Base-by-base conservation (phyloP, 2,113 vertebrate genomes). In the Cinclus mexicanus region DNA sequence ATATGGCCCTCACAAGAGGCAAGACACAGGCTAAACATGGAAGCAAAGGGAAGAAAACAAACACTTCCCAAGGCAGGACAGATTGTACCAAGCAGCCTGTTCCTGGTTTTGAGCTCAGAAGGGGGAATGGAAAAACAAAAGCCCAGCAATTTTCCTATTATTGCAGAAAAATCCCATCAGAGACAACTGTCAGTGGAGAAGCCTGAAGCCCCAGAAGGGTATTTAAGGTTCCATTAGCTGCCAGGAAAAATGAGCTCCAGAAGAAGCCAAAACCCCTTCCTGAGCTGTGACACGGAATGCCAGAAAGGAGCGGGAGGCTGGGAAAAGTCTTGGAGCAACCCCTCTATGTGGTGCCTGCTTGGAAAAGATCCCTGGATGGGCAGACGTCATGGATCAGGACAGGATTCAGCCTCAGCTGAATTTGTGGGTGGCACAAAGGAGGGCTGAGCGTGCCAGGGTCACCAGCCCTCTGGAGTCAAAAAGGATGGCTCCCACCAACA, bases 211-310 rank as follows among this genome's bases (percentile, higher is more conserved):
- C 79, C 95, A 70, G 8, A 31, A 67, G 93, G 68, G 85, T 60
- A 56, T 94, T 97, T 94, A 91, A 94, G 28, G 63, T 39, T 96
- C 87, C 90, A 88, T 95, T 96, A 95, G 79, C 82, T 93, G 83
- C 82, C 88, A 83, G 94, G 90, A 94, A 97, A 94, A 94, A 89
- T 14, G 52, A 84, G 81, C 87, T 95, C 41, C 84, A 60, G 81
- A 37, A 89, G 79, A 21, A 83, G 89, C 86, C 95, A 94, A 96
- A 91, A 31, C 8, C 75, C 79, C 28, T 70, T 89, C 89, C 89
- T 46, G 79, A 86, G 85, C 63, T 53, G 86, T 24, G 74, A 64
- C 65, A 75, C 0, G 3, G 14, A 68, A 17, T 7, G 44, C 35
- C 49, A 76, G 75, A 41, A 60, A 83, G 46, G 67, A 75, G 80